These are phyloP conservation scores for Colostygia pectinataria DNA, from an alignment of 2,888 invertebrate genomes.

Conservation along the genomic window DNA sequence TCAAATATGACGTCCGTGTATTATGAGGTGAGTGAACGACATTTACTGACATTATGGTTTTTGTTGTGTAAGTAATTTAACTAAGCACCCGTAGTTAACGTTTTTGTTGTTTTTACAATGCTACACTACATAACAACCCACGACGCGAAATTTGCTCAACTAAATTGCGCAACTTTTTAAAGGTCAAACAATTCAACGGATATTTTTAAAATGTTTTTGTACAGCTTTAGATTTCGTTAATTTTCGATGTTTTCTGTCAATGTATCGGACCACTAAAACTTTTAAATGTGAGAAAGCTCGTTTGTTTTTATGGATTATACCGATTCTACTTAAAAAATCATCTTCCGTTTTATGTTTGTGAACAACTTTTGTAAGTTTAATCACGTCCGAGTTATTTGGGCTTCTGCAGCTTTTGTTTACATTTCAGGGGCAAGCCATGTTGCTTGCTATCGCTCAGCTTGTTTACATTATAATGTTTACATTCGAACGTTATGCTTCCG, in stretches of 20 bases:
- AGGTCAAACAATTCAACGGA: conserved; percentile 24
- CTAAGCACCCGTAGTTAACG: conserved; percentile 43
- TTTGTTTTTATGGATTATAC: too few species aligned
- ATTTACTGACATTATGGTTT: conserved; percentile 73
- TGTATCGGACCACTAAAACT: too few species aligned
- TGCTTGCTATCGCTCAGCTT: conserved; percentile 43
- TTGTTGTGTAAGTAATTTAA: conserved; percentile 69
- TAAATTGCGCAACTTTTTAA: conserved; percentile 28
- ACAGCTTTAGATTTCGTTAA: background rate
- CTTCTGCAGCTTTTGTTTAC: conserved; percentile 46
- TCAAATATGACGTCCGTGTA: conserved; percentile 73
- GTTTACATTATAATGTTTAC: conserved; percentile 46
- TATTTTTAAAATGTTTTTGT: conserved; percentile 33
- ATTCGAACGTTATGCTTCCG: conserved; percentile 42
- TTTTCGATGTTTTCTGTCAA: too few species aligned
- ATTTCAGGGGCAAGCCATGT: conserved; percentile 41
- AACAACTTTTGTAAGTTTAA: conserved; percentile 1
- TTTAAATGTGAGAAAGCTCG: too few species aligned
- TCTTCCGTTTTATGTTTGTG: background rate
- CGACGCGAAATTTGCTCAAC: conserved; percentile 22
- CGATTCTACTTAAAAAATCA: too few species aligned
- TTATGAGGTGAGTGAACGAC: conserved; percentile 78
- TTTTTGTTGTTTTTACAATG: conserved; percentile 29
- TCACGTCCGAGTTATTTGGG: conserved; percentile 40
- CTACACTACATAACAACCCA: too few species aligned